These are phyloP conservation scores for Notocelia uddmanniana DNA, from an alignment of 2,888 invertebrate genomes.

Conservation along the genomic window DNA sequence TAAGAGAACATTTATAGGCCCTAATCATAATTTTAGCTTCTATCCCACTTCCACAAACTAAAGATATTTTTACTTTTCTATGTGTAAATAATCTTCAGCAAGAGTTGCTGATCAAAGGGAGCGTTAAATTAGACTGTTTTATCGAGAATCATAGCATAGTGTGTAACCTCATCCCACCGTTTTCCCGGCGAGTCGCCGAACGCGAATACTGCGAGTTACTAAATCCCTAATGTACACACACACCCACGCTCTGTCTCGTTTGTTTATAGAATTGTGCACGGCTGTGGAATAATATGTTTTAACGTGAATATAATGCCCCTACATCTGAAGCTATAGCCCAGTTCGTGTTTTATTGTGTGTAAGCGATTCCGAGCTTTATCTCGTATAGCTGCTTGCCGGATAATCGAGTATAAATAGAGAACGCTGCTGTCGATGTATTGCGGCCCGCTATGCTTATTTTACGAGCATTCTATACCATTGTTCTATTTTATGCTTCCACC, in stretches of 20 bases:
- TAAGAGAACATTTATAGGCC: no score
- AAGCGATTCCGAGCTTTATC: conserved; percentile 73
- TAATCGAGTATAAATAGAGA: conserved; percentile 78
- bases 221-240: conserved; percentile 70
- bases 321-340: conserved; percentile 67
- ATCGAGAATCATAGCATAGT: conserved; percentile 9
- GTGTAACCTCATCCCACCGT: conserved; percentile 35
- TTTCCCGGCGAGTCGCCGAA: conserved; percentile 21
- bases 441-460: conserved; percentile 53
- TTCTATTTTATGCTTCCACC: conserved; percentile 55
- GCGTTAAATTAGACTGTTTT: not conserved
- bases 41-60: no score
- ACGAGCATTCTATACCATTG: conserved; percentile 54
- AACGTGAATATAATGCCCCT: conserved; percentile 73
- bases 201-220: conserved; percentile 59
- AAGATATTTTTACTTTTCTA: no score
- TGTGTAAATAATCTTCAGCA: no score
- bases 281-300: conserved; percentile 73
- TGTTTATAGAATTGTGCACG: conserved; percentile 78
- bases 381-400: conserved; percentile 81
- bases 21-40: no score
- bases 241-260: conserved; percentile 72
- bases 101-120: conserved; percentile 5
- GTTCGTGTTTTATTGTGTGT: conserved; percentile 76
- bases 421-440: conserved; percentile 59